phyloP scores from a whole-genome alignment of 37 sponge, comb jelly and placozoan species.

The Mnemiopsis leidyi region DNA sequence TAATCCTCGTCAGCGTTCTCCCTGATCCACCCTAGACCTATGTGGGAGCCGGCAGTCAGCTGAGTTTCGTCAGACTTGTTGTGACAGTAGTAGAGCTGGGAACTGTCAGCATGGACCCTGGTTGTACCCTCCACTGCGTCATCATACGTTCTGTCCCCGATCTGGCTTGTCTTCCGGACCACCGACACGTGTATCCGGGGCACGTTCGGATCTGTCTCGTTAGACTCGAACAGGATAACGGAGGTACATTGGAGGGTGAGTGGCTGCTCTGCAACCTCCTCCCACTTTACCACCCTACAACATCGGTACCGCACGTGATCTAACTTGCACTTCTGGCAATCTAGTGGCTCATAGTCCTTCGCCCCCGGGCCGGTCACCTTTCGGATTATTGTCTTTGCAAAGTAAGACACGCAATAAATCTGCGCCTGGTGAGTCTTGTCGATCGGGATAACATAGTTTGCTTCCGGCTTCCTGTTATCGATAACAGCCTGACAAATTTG shows the following conservation, averaged over 20 bases:
- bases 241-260: conserved; percentile 9
- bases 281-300: conserved; percentile 11
- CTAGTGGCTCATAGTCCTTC: not conserved
- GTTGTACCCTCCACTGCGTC: not conserved
- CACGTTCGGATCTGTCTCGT: not conserved
- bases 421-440: not conserved
- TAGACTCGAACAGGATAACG: not conserved
- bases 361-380: not conserved
- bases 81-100: conserved; percentile 4
- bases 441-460: conserved; percentile 40
- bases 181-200: conserved; percentile 55
- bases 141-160: not conserved
- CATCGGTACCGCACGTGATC: conserved; percentile 22
- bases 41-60: conserved; percentile 56
- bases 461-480: conserved; percentile 22
- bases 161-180: not conserved
- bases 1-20: not conserved
- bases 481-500: not conserved
- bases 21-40: conserved; percentile 30
- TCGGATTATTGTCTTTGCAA: not conserved
- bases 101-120: not conserved
- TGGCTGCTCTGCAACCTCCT: not conserved
- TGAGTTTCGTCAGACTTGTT: not conserved
- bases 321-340: conserved; percentile 56
- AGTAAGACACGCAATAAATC: conserved; percentile 48